Percentiles rank a stretch among this genome's conserved stretches.
Conservation (phyloP, 2,797 vertebrate species). For the Pachyuromys duprasi region DNA sequence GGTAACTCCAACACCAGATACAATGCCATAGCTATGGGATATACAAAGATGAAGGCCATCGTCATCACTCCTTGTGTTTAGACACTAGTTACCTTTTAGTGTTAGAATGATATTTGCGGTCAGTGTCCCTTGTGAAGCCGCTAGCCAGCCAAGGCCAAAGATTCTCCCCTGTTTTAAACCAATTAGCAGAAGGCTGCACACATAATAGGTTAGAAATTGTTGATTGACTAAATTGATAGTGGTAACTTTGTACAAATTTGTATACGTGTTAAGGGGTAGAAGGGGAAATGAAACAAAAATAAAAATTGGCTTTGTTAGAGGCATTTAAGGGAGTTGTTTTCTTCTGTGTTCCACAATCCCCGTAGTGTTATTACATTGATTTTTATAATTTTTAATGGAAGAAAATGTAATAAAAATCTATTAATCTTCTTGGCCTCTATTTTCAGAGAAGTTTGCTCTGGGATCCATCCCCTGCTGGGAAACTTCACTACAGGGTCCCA, state of each 20-base stretch:
- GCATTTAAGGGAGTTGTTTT: slow-evolving; percentile 56
- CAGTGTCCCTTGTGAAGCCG: background rate
- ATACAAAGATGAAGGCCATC: background rate
- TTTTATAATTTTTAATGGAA: slow-evolving; percentile 56
- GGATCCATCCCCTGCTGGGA: background rate
- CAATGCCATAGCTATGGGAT: background rate
- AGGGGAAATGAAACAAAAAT: slow-evolving; percentile 38
- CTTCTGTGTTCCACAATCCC: slow-evolving; percentile 45
- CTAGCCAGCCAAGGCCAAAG: background rate
- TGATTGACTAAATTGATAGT: slow-evolving; percentile 18
- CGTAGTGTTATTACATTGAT: slow-evolving; percentile 50
- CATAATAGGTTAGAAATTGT: background rate
- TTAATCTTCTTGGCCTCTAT: slow-evolving; percentile 5
- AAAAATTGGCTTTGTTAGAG: slow-evolving; percentile 11
- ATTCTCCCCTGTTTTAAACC: background rate
- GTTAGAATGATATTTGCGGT: background rate
- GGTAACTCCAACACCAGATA: background rate
- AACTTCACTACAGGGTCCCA: background rate
- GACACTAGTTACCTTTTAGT: background rate
- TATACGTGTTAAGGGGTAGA: background rate
- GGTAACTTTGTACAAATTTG: background rate
- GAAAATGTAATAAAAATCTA: slow-evolving; percentile 43
- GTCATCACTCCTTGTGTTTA: slow-evolving; percentile 2
- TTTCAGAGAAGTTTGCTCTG: background rate
- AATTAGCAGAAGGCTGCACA: background rate